Conservation (phyloP, 2,113 vertebrate genomes). For the Recurvirostra avosetta region DNA sequence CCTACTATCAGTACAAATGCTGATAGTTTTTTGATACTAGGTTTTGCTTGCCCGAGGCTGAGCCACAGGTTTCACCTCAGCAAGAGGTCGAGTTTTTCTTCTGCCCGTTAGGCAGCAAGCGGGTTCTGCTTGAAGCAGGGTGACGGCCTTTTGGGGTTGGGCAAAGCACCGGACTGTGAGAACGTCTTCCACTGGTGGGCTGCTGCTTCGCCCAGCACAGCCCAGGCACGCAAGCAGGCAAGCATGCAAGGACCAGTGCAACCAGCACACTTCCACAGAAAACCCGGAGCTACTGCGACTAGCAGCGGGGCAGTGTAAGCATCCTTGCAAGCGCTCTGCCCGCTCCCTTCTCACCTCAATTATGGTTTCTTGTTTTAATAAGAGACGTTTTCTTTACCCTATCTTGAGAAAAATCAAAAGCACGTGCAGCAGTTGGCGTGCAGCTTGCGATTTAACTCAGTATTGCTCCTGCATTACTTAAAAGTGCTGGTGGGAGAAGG, state of each 20-base stretch:
- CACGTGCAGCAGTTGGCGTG: accelerated
- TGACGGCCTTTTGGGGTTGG: accelerated
- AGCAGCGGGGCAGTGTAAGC: not conserved
- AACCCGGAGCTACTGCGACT: not conserved
- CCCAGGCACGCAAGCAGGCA: not conserved
- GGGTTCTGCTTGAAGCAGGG: not conserved
- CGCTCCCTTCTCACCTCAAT: not conserved
- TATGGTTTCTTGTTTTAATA: not conserved
- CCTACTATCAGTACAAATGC: not conserved
- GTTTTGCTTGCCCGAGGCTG: not conserved
- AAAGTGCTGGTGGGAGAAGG: not conserved
- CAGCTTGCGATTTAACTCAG: not conserved
- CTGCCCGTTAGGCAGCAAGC: not conserved
- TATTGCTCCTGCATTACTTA: not conserved
- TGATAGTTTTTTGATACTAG: not conserved
- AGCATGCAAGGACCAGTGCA: accelerated
- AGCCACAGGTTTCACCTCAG: not conserved
- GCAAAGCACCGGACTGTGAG: accelerated
- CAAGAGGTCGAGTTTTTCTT: not conserved
- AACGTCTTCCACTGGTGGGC: accelerated
- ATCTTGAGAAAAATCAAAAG: not conserved
- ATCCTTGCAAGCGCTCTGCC: not conserved
- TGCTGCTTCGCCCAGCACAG: not conserved
- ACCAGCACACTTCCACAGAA: not conserved
- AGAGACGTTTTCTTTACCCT: not conserved